Evolutionary conservation across 2,797 vertebrate genomes (phyloP).

Genomic region (Catostomus latipinnis): DNA sequence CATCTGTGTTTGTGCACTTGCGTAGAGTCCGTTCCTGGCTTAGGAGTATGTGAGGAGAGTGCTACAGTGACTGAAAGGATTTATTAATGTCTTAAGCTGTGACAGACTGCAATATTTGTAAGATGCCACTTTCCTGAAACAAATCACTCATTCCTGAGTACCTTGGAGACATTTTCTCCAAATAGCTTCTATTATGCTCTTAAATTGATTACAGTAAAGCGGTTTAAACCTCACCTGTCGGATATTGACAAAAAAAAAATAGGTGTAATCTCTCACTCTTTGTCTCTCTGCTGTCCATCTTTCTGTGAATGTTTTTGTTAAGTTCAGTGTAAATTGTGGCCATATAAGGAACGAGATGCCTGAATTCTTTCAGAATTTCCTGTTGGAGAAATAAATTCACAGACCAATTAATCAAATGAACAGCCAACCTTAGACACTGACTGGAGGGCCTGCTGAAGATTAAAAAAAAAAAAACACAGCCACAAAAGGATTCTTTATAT

Average conservation of each 20-base stretch:
- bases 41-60: neutral
- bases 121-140: conserved; percentile 22
- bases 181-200: conserved; percentile 11
- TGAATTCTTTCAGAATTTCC: conserved; percentile 16
- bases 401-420: conserved; percentile 31
- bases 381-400: conserved; percentile 37
- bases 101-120: conserved; percentile 23
- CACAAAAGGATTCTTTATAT: neutral
- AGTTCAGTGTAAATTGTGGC: conserved; percentile 29
- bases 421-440: conserved; percentile 29
- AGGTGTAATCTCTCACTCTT: neutral
- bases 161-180: conserved; percentile 20
- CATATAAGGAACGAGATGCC: conserved; percentile 32
- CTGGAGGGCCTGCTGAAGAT: conserved; percentile 9
- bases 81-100: conserved; percentile 24
- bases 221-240: conserved; percentile 18
- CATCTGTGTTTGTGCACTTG: neutral
- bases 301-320: conserved; percentile 38
- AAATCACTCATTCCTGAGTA: conserved; percentile 22
- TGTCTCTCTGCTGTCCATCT: neutral
- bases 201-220: conserved; percentile 16
- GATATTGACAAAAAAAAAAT: conserved; percentile 16
- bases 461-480: too few species aligned
- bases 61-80: conserved; percentile 1
- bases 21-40: conserved; percentile 1